Evolutionary conservation across 2,888 invertebrate species (phyloP), one percentile per base, ranked within the genome.

Genomic region (Apocheima hispidaria): DNA sequence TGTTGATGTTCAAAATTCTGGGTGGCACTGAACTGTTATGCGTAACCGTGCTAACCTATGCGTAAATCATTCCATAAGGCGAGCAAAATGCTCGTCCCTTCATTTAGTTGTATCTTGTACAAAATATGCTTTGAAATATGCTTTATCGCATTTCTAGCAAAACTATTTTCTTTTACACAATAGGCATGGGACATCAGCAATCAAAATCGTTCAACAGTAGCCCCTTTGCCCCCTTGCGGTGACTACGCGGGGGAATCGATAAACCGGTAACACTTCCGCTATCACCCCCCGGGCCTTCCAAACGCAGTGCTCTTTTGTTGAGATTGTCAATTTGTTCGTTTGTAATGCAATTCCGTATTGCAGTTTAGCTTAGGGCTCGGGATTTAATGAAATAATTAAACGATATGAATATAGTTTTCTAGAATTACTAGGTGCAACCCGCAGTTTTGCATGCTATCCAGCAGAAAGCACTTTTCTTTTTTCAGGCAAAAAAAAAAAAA

Each of bases 191-290:
- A 77, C 83, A 89, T 90, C 88, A n/a, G n/a, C n/a, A 88, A 90
- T 90, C 89, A 90, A 83, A 83, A 68, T 66, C 54, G 74, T 81
- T 85, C 75, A 74, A 81, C 80, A 82, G 78, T 79, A 77, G 77
- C 81, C 83, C 80, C 81, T 76, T 75, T 80, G n/a, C n/a, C 83
- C 80, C 82, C 82, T 80, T 83, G 86, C 80, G 87, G 85, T 84
- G 85, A 83, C 86, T 82, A 77, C 78, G 43, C 21, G 77, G 79
- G 81, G 53, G 60, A 84, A 85, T 86, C 87, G 79, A 88, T 88
- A 83, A 87, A 87, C 88, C 86, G 81, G 88, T 85, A 81, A 82
- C 84, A 83, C 85, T 90, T 91, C 91, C 90, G 38, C 16, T 83
- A 82, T 72, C 83, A 80, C 87, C 90, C 87, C 78, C n/a, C 20